Base-by-base conservation (phyloP, 2,888 invertebrate genomes). In the Chalcosyrphus nemorum region DNA sequence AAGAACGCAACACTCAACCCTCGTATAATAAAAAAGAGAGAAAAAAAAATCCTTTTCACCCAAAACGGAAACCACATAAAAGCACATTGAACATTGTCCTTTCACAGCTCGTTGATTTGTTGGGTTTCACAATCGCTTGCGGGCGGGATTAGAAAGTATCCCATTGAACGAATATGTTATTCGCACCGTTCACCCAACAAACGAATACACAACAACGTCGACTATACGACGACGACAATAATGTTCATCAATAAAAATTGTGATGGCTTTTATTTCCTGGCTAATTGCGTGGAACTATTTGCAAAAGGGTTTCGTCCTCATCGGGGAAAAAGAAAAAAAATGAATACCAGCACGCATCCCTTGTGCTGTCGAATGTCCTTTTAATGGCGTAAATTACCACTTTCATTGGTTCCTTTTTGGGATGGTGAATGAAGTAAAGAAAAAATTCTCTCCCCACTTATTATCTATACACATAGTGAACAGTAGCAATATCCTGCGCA, bases 81-180 rank as follows among this genome's bases (percentile, higher is more conserved):
- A 82, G 82, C 82, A 38, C 38, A 72, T 78, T 68, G 78, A 82
- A 68, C 82, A 78, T 82, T 82, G 78, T 82, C 82, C 78, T 82
- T 82, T 82, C 78, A 82, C 82, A 82, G 82, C 68, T 82, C 82
- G 82, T 82, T 78, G 72, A 74, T 68, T 82, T 68, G 54, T 35
- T 61, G 71, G 66, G 72, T 57, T n/a, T 27, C 50, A 56, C 71
- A 78, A 56, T 68, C 47, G 56, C 56, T 72, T 50, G 71, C 47
- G 41, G 61, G 61, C 52, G 21, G 52, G 27, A 57, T 77, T 45
- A 59, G 57, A 45, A 66, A 52, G 45, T 45, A 27, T 52, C 38
- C 54, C 63, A 63, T n/a, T 45, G 38, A 70, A 63, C 54, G 54
- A 66, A 72, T 61, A 68, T 68, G 68, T 75, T 77, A 63, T 66